phyloP scores from a whole-genome alignment of 2,113 vertebrate genomes.

The Pedetes capensis region DNA sequence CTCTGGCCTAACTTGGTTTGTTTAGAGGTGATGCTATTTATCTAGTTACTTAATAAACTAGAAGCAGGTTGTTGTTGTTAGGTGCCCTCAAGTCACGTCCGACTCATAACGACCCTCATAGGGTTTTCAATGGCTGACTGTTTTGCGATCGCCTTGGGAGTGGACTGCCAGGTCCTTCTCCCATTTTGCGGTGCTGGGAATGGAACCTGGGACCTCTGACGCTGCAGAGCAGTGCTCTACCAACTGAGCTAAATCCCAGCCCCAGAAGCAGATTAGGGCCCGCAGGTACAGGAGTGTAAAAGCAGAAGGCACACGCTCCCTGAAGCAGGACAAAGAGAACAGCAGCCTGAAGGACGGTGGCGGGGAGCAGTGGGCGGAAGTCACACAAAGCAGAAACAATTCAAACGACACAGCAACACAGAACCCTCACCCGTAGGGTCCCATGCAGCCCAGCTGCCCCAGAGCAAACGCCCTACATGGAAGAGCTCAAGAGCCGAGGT shows the following conservation, averaged over 20 bases:
- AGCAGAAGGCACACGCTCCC: not conserved
- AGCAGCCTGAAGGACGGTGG: not conserved
- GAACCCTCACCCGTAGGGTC: not conserved
- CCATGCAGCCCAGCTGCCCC: not conserved
- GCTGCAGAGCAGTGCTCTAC: too few species aligned
- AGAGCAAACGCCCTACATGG: not conserved
- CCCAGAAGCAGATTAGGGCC: constrained; percentile 18
- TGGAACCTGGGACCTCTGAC: too few species aligned
- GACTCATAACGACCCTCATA: too few species aligned
- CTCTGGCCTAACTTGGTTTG: not conserved
- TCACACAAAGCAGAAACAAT: not conserved
- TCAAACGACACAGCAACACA: not conserved
- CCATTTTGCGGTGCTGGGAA: too few species aligned
- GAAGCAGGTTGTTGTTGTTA: not conserved
- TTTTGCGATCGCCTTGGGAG: too few species aligned
- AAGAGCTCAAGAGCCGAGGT: not conserved
- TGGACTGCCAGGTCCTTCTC: too few species aligned
- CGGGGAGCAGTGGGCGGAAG: not conserved
- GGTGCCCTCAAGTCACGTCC: too few species aligned
- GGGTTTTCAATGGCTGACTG: too few species aligned
- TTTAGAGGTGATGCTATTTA: not conserved
- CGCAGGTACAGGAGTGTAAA: not conserved
- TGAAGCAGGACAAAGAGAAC: not conserved
- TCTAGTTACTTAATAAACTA: not conserved
- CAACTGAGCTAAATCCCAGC: too few species aligned